Base-by-base conservation (phyloP, 1,140 invertebrate species). In the Formica selysi region DNA sequence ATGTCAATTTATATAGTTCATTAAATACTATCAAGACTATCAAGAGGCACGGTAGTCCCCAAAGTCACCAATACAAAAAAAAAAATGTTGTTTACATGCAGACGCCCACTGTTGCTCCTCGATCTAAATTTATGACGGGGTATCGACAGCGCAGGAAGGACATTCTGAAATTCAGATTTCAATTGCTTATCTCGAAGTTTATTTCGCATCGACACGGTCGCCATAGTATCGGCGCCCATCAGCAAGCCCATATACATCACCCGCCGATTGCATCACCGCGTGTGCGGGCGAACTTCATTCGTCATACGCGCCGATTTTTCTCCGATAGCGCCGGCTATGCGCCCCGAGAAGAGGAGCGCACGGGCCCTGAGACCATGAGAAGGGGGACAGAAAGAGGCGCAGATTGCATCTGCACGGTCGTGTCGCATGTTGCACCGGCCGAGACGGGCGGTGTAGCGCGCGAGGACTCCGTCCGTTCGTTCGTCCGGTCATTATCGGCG, bases 401-500 rank as follows among this genome's bases (percentile, higher is more conserved):
- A 85, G 81, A 85, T 85, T 65, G 73, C 81, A 85, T 85, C 81
- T 76, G 73, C 73, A 76, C 61, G 44, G 73, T 76, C 81, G 81
- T 76, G 73, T 85, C 79, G 79, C 68, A 83, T 73, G 79, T 83
- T 83, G 79, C 79, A 73, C 68, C 79, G 79, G 51, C 54, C 68
- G 13, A 26, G 26, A 44, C 76, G 29, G 62, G 26, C 67, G 59
- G 65, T 32, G 78, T 44, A 59, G 36, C 41, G 76, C 59, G 41
- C 81, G 71, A 32, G 32, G 32, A 81, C 79, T 80, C 41, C 57
- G 41, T 71, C 76, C 38, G 38, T 41, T 2, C 38, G 38, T 41
- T 26, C 80, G 80, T 85, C 81, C 73, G 73, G 81, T 85, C 81
- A 85, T 85, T 85, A 85, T 85, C 81, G 73, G 81, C 81, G 81